phyloP scores from a whole-genome alignment of 2,797 vertebrate genomes.

The Oophaga sylvatica region DNA sequence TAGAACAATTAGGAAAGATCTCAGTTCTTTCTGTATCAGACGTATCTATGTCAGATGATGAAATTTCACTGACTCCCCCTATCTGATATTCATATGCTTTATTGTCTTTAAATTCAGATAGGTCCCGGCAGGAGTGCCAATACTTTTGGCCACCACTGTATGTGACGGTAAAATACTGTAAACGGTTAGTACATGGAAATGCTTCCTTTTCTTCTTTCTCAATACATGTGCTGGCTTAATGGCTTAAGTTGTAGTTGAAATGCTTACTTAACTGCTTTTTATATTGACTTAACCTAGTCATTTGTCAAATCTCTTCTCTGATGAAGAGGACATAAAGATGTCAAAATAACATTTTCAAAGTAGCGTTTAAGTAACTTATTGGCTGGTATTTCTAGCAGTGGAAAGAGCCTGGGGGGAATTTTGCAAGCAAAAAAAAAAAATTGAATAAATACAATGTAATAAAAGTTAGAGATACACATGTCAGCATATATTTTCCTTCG shows the following conservation, averaged over 20 bases:
- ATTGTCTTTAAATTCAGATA: no score
- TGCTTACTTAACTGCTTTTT: constrained; percentile 54
- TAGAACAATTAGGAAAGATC: no score
- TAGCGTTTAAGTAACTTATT: constrained; percentile 52
- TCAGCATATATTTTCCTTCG: constrained; percentile 37
- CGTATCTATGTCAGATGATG: no score
- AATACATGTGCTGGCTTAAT: constrained; percentile 33
- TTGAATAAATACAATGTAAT: constrained; percentile 26
- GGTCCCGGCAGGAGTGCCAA: no score
- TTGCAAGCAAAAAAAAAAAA: constrained; percentile 36
- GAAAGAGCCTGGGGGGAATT: constrained; percentile 49
- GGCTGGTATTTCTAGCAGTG: constrained; percentile 47
- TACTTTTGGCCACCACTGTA: no score
- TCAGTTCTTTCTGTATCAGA: no score
- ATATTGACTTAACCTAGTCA: constrained; percentile 56
- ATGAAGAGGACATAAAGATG: constrained; percentile 60
- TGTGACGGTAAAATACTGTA: no score
- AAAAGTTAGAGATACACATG: constrained; percentile 35
- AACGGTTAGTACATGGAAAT: neutral
- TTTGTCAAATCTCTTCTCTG: constrained; percentile 52
- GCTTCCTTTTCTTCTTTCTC: constrained; percentile 3
- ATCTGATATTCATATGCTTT: no score
- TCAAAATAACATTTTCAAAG: constrained; percentile 52
- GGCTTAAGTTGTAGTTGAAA: constrained; percentile 26
- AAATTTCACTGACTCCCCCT: no score